phyloP scores from a whole-genome alignment of 2,113 vertebrate genomes.

The Trematocara marginatum region DNA sequence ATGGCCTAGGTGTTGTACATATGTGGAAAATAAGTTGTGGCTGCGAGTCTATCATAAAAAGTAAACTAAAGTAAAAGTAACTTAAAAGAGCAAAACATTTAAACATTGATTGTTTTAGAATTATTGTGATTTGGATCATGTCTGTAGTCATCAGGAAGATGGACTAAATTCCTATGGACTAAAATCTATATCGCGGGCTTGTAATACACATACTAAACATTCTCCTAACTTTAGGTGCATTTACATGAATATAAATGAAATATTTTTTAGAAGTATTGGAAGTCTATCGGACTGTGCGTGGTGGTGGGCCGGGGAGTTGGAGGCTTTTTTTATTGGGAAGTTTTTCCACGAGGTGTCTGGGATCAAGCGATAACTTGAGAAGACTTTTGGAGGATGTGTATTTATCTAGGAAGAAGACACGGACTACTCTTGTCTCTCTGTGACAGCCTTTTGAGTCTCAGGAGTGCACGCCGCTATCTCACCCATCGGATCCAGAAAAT shows the following conservation, averaged over 20 bases:
- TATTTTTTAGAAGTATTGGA: neutral
- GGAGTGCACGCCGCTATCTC: neutral
- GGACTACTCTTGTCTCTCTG: neutral
- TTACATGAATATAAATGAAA: neutral
- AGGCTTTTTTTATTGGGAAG: neutral
- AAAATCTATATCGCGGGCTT: neutral
- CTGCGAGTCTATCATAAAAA: neutral
- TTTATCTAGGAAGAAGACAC: slow-evolving; percentile 18
- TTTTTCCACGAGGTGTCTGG: neutral
- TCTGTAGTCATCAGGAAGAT: too few relatives aligned
- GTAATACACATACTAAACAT: neutral
- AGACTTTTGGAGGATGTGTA: neutral
- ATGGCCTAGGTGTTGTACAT: neutral
- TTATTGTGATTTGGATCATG: neutral
- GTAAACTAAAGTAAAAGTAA: neutral
- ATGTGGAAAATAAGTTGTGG: neutral
- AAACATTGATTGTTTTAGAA: neutral
- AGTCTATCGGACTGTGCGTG: neutral
- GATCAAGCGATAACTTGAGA: slow-evolving; percentile 12
- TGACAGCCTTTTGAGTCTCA: neutral
- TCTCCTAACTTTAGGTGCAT: neutral
- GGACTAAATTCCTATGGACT: neutral
- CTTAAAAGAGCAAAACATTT: neutral
- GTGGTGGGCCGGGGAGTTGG: neutral
- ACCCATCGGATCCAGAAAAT: neutral